Evolutionary conservation across 1,140 invertebrate species (phyloP).

Genomic region (Hirudo medicinalis): DNA sequence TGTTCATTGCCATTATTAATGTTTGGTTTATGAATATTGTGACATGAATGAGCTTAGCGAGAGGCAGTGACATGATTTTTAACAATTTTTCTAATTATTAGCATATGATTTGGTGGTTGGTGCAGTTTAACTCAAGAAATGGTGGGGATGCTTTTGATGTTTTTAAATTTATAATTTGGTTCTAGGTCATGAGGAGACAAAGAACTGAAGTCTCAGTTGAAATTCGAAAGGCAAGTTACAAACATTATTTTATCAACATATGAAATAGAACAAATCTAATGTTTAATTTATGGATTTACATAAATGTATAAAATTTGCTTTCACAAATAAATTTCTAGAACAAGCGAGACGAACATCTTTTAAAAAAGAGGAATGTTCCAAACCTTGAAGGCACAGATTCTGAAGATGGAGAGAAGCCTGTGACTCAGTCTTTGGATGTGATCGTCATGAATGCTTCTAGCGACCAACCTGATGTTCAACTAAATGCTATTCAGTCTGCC

Average conservation of each 20-base stretch:
- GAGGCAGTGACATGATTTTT: no score
- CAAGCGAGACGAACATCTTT: conserved; percentile 86
- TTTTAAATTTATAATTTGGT: conserved; percentile 21
- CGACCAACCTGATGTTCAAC: conserved; percentile 34
- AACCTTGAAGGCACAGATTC: conserved; percentile 37
- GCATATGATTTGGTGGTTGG: background rate
- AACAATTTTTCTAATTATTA: background rate
- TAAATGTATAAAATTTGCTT: conserved; percentile 3
- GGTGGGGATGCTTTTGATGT: background rate
- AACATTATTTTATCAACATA: background rate
- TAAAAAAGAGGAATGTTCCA: conserved; percentile 81
- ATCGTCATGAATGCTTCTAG: conserved; percentile 39
- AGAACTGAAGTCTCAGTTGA: conserved; percentile 90
- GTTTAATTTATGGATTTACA: background rate
- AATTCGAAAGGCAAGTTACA: conserved; percentile 56
- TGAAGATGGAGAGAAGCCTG: conserved; percentile 37
- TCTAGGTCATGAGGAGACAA: conserved; percentile 61
- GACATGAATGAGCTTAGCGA: background rate
- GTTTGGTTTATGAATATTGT: background rate
- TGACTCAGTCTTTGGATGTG: conserved; percentile 34
- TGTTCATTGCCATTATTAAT: background rate
- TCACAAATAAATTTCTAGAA: conserved; percentile 44
- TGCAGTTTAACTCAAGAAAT: background rate
- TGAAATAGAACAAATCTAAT: background rate
- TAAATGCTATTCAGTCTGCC: conserved; percentile 39